Evolutionary conservation across 92 coral and sea anemone species (phyloP), one percentile per base, ranked within the genome.

Genomic region (Porites divaricata): DNA sequence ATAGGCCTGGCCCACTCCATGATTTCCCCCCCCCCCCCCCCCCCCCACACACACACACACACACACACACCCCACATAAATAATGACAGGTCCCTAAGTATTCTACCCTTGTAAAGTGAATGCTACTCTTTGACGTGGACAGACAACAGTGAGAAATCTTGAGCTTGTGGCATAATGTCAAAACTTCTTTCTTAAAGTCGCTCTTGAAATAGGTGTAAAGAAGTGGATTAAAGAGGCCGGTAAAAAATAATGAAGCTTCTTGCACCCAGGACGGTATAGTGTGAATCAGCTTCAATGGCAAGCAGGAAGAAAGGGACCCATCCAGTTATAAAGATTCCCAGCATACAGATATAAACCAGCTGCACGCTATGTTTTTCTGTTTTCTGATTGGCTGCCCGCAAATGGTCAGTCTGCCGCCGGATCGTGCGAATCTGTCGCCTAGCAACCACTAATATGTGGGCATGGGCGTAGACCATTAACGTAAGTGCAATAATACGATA

Each of bases 291-390:
- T 48, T 62, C 71, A 23, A 62, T 62, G 23, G 73, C 70, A 1
- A 78, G 72, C 2, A 78, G 71, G 12, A 78, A 78, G 20, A 63
- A 78, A 12, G 83, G 82, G 1, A 78, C 15, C 82, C 82, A 78
- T 11, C 72, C 83, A 6, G 67, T 12, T 19, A 64, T 35, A 21
- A 62, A 78, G 14, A 64, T 41, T 41, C 70, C 70, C 2, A 48
- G 45, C 83, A 78, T 78, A 28, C 72, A 26, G 20, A 26, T 24
- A 20, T 64, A 78, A 8, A 63, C 69, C 59, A 78, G 20, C n/a
- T 58, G 66, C 26, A 21, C 35, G 70, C 41, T 62, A 7, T 3
- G 63, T 26, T 25, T 59, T 54, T 57, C 79, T 23, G 50, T 56
- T 1, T 59, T 75, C 49, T 25, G 65, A 24, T 17, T 59, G 65